These are phyloP conservation scores for Trichonephila inaurata DNA, from an alignment of 1,140 invertebrate species.

Conservation along the genomic window DNA sequence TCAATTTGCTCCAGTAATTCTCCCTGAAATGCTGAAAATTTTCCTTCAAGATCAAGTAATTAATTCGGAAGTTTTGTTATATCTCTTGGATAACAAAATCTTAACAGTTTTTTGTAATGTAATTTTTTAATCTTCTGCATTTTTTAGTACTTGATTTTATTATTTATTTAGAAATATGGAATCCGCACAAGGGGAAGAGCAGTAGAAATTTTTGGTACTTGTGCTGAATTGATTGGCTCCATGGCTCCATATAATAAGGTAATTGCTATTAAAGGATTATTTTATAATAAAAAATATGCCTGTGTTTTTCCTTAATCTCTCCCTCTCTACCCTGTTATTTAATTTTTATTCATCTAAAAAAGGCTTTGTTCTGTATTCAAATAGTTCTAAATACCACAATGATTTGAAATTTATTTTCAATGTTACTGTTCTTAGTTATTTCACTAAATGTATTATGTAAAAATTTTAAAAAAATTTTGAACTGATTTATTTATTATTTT, in stretches of 20 bases:
- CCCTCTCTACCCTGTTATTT: too few relatives aligned
- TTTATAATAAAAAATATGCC: too few relatives aligned
- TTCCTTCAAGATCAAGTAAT: constrained; percentile 85
- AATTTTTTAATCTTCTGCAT: too few relatives aligned
- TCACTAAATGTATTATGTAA: too few relatives aligned
- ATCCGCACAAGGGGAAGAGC: constrained; percentile 85
- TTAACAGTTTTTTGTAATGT: too few relatives aligned
- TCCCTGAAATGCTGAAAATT: constrained; percentile 89
- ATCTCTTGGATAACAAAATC: not conserved
- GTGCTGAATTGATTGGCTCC: constrained; percentile 83
- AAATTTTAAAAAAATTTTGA: not conserved
- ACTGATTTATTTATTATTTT: not conserved
- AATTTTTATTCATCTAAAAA: too few relatives aligned
- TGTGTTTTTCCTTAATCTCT: too few relatives aligned
- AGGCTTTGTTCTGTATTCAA: too few relatives aligned
- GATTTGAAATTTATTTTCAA: too few relatives aligned
- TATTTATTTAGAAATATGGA: constrained; percentile 83
- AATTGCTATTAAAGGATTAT: not conserved
- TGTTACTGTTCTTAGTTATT: too few relatives aligned
- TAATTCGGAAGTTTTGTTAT: not conserved
- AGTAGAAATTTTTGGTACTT: constrained; percentile 86
- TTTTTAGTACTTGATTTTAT: not conserved
- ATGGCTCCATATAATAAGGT: constrained; percentile 84
- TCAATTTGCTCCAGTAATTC: constrained; percentile 87
- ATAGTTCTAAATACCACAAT: too few relatives aligned